These are phyloP conservation scores for Megaptera novaeangliae DNA, from an alignment of 2,113 vertebrate species.

Conservation along the genomic window DNA sequence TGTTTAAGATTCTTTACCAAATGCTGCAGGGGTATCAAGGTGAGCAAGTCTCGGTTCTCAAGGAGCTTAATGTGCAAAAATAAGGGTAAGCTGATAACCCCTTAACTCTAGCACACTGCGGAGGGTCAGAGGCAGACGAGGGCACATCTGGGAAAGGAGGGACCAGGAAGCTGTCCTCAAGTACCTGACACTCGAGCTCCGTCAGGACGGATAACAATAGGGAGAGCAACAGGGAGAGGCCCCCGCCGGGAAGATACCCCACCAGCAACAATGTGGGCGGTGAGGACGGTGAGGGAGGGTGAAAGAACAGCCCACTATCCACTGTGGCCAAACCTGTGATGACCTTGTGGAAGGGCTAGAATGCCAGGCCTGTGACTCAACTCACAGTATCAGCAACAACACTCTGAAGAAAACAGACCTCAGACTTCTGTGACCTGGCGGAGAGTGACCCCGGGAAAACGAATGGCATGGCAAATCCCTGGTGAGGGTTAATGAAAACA, in stretches of 20 bases:
- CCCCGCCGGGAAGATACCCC: background rate
- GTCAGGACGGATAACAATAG: background rate
- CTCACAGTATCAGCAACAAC: background rate
- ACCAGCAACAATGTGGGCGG: background rate
- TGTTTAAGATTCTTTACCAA: background rate
- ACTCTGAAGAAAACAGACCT: background rate
- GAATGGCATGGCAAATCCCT: background rate
- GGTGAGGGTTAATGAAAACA: background rate
- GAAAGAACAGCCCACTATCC: background rate
- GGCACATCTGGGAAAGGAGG: background rate
- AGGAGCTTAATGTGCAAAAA: background rate
- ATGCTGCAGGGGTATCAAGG: background rate
- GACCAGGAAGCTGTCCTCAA: background rate
- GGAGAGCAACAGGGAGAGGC: background rate
- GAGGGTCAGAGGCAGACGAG: background rate
- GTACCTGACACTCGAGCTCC: background rate
- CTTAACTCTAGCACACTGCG: accelerated
- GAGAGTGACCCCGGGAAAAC: background rate
- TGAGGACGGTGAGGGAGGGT: background rate
- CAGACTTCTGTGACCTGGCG: background rate
- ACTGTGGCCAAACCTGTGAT: background rate
- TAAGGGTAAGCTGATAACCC: background rate
- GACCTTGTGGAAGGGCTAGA: background rate
- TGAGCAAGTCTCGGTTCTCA: background rate
- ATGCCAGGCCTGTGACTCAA: background rate